Evolutionary conservation across 2,888 invertebrate genomes (phyloP).

Genomic region (Operophtera brumata): DNA sequence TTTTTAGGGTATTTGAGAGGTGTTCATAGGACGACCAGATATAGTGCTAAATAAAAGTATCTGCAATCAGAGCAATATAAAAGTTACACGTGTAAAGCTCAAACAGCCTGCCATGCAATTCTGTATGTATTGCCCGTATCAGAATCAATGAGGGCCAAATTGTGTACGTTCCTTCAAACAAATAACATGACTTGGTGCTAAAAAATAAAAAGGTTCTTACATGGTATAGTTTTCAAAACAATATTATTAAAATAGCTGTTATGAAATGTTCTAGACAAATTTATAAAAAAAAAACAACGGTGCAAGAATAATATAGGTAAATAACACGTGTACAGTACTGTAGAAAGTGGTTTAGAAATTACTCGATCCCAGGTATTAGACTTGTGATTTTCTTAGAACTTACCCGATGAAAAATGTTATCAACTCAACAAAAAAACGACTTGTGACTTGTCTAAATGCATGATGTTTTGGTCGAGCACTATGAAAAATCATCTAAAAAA

Average conservation of each 20-base stretch:
- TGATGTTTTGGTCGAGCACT: too few species aligned
- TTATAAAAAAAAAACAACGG: neutral
- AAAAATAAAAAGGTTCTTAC: slow-evolving; percentile 19
- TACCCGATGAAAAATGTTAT: too few species aligned
- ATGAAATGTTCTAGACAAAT: neutral
- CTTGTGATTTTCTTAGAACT: slow-evolving; percentile 42
- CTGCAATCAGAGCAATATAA: neutral
- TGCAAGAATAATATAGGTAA: slow-evolving; percentile 2
- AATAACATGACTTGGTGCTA: slow-evolving; percentile 11
- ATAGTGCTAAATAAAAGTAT: neutral
- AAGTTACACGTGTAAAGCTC: neutral
- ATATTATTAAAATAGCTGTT: slow-evolving; percentile 5
- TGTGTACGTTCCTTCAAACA: slow-evolving; percentile 8
- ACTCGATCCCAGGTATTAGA: slow-evolving; percentile 39
- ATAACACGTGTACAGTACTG: slow-evolving; percentile 3
- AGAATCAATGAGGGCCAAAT: neutral
- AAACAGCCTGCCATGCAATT: neutral
- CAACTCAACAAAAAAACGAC: too few species aligned
- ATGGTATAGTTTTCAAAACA: slow-evolving; percentile 11
- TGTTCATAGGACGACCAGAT: neutral
- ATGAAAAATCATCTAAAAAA: too few species aligned
- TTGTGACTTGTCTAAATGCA: too few species aligned
- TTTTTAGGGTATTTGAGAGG: neutral
- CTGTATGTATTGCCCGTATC: neutral
- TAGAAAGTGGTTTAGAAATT: slow-evolving; percentile 12